Evolutionary conservation across 2,113 vertebrate genomes (phyloP), one percentile per base, ranked within the genome.

Genomic region (Notothenia coriiceps): DNA sequence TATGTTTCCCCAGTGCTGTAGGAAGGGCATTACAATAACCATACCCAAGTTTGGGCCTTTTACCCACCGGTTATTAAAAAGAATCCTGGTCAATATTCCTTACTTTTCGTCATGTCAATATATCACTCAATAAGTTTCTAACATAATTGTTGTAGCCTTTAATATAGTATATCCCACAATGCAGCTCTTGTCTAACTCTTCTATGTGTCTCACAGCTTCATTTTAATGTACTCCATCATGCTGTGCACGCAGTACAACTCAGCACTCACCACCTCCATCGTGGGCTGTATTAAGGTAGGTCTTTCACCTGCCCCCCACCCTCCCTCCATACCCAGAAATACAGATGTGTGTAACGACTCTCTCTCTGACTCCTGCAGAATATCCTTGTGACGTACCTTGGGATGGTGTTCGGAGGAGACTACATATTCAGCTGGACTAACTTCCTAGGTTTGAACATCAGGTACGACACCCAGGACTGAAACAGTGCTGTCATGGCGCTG

Each of bases 341-440:
- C 2, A 33, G 22, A 46, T 2, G n/a, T 51, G 18, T 54, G 6
- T 13, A 6, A 18, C 55, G 18, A 81, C 44, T 49, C 17, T 54
- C 4, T 77, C 3, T 77, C 57, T 47, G 78, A 57, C 57, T 72
- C 85, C 88, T 61, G 60, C 86, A 99, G 98, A 99, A 99, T 91
- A 97, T 99, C 92, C 93, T 98, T 33, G 95, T 99, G 91, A 99
- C 98, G 14, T 99, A 99, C 86, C 95, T 99, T 69, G 98, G 98
- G 69, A 99, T 99, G 97, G 95, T 97, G 90, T 97, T 99, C 86
- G 98, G 98, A 79, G 98, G 97, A 76, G 98, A 99, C 93, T 99
- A 99, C 94, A 97, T 99, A 93, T 99, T 99, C 94, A 96, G 96
- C 7, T 99, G 98, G 98, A 97, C 95, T 7, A 99, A 99, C 91